These are phyloP conservation scores for Tinamus guttatus DNA, from an alignment of 2,113 vertebrate species.

Conservation along the genomic window DNA sequence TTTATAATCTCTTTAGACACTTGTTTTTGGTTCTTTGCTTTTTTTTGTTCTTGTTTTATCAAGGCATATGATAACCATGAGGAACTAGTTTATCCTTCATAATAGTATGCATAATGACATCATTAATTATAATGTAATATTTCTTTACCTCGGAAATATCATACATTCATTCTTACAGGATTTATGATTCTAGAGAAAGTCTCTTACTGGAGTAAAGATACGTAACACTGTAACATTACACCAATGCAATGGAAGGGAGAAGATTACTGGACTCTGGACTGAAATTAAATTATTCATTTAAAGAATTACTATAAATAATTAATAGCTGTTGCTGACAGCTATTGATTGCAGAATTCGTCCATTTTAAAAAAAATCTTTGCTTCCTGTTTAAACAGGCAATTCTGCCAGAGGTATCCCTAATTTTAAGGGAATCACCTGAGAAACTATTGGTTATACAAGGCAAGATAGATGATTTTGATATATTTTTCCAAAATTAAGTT, in stretches of 20 bases:
- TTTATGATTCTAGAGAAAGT: not conserved
- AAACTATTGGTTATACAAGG: not conserved
- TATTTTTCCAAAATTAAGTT: not conserved
- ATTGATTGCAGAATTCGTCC: conserved; percentile 60
- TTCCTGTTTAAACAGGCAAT: not conserved
- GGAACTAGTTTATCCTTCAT: fast-evolving
- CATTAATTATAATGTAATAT: not conserved
- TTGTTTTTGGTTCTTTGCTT: not conserved
- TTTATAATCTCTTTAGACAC: not conserved
- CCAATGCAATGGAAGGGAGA: not conserved
- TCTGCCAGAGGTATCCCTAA: not conserved
- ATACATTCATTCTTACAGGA: not conserved
- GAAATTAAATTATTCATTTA: conserved; percentile 74
- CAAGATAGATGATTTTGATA: not conserved
- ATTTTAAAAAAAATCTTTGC: conserved; percentile 22
- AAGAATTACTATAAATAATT: no score
- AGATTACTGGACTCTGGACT: conserved; percentile 67
- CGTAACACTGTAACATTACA: not conserved
- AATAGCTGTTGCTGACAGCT: conserved; percentile 24
- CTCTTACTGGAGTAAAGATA: not conserved
- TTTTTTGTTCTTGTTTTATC: not conserved
- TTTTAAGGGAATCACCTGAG: not conserved
- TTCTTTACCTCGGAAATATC: not conserved
- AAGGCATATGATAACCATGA: fast-evolving
- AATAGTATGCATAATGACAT: not conserved